A percentile compares a stretch with the other conserved stretches of the same genome.
These are phyloP conservation scores for Poecilia gillii DNA, from an alignment of 2,797 vertebrate species.

Conservation along the genomic window DNA sequence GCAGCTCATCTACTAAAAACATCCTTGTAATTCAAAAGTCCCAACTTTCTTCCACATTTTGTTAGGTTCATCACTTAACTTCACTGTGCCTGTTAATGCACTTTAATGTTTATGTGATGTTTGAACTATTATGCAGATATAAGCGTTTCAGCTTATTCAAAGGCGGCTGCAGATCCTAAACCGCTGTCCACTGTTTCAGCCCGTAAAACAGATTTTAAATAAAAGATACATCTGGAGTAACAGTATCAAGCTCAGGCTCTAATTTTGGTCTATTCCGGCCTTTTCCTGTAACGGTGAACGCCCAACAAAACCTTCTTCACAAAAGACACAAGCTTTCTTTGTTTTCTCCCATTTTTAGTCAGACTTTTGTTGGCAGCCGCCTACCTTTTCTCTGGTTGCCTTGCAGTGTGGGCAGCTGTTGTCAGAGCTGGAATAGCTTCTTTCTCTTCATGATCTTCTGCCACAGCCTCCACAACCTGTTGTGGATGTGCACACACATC, in stretches of 20 bases:
- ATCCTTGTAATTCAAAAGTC: not conserved
- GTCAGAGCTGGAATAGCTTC: conserved; percentile 4
- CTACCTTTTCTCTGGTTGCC: not conserved
- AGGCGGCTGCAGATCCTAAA: not conserved
- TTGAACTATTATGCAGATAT: not conserved
- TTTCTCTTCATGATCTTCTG: conserved; percentile 9
- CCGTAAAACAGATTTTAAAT: not conserved
- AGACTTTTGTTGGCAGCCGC: conserved; percentile 14
- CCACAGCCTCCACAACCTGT: conserved; percentile 15
- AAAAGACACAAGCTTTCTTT: not conserved
- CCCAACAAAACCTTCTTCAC: not conserved
- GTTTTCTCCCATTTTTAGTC: not conserved
- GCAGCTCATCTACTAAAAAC: not conserved
- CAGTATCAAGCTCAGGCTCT: not conserved
- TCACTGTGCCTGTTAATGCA: not conserved
- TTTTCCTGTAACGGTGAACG: not conserved
- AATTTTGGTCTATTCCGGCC: not conserved
- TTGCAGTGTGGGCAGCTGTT: conserved; percentile 17
- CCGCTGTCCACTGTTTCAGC: not conserved
- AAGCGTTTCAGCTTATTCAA: not conserved
- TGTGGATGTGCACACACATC: not conserved
- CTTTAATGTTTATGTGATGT: not conserved
- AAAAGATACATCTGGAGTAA: not conserved
- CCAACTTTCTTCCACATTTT: not conserved
- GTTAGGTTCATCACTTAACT: not conserved